Evolutionary conservation across 2,113 vertebrate species (phyloP).

Genomic region (Takifugu bimaculatus): DNA sequence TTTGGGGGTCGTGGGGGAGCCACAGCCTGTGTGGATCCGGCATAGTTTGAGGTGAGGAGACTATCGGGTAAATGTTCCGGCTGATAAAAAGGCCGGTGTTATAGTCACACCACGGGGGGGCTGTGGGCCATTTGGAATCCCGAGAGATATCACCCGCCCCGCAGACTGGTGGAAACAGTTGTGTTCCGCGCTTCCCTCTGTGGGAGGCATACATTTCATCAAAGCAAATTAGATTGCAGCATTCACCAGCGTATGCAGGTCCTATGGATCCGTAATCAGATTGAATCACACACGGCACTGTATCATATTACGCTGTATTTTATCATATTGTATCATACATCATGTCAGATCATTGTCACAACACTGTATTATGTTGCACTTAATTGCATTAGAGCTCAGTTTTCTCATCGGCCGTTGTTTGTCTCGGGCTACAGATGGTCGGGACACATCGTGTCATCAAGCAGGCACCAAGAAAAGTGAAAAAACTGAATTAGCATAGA

Average conservation of each 20-base stretch:
- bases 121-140: conserved; percentile 34
- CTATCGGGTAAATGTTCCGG: conserved; percentile 22
- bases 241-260: conserved; percentile 27
- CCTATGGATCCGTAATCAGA: conserved; percentile 47
- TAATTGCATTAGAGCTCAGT: conserved; percentile 14
- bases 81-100: conserved; percentile 34
- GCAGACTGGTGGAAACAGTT: conserved; percentile 14
- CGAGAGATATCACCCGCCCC: conserved; percentile 30
- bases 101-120: conserved; percentile 24
- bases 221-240: conserved; percentile 55
- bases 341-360: conserved; percentile 32
- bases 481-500: neutral
- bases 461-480: too few species aligned
- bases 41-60: conserved; percentile 40
- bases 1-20: conserved; percentile 25
- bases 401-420: neutral
- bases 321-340: conserved; percentile 22
- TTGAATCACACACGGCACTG: conserved; percentile 34
- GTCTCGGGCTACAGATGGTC: neutral
- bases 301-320: conserved; percentile 24
- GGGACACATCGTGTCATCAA: neutral
- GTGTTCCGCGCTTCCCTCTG: conserved; percentile 27
- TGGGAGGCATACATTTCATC: conserved; percentile 54
- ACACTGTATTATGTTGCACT: conserved; percentile 8
- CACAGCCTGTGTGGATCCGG: conserved; percentile 29